Conservation (phyloP, 2,888 invertebrate genomes). For the Cenopis cana region DNA sequence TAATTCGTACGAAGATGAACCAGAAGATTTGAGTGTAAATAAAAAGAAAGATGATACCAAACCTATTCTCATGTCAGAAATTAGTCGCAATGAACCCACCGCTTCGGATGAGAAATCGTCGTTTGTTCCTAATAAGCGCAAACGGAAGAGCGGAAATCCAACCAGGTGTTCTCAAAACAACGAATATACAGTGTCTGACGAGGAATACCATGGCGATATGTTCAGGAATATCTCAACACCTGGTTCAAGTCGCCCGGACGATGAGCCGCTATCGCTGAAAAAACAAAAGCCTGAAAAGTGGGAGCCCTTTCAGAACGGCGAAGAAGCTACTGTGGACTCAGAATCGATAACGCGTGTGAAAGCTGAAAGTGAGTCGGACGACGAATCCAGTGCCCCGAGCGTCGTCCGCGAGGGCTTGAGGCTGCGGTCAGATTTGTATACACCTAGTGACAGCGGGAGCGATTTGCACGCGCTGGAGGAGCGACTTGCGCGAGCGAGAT, state of each 20-base stretch:
- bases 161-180: slow-evolving; percentile 88
- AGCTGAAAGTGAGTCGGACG: slow-evolving; percentile 82
- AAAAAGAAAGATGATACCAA: slow-evolving; percentile 87
- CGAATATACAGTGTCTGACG: slow-evolving; percentile 80
- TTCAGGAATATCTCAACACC: slow-evolving; percentile 77
- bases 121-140: slow-evolving; percentile 88
- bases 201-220: slow-evolving; percentile 77
- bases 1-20: slow-evolving; percentile 82
- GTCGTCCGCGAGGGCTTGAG: slow-evolving; percentile 79
- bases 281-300: slow-evolving; percentile 78
- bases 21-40: slow-evolving; percentile 89
- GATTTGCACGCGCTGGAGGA: slow-evolving; percentile 82
- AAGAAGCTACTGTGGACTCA: slow-evolving; percentile 73
- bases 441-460: slow-evolving; percentile 83
- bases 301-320: slow-evolving; percentile 79
- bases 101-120: slow-evolving; percentile 76
- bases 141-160: slow-evolving; percentile 93
- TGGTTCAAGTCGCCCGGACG: slow-evolving; percentile 71
- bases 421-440: slow-evolving; percentile 76
- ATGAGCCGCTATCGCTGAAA: slow-evolving; percentile 78
- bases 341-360: slow-evolving; percentile 74
- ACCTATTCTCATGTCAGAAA: slow-evolving; percentile 69
- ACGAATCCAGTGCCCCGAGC: slow-evolving; percentile 80
- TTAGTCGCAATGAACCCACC: slow-evolving; percentile 67
- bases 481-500: slow-evolving; percentile 80